Base-by-base conservation (phyloP, 2,888 invertebrate species). In the Portevinia maculata region DNA sequence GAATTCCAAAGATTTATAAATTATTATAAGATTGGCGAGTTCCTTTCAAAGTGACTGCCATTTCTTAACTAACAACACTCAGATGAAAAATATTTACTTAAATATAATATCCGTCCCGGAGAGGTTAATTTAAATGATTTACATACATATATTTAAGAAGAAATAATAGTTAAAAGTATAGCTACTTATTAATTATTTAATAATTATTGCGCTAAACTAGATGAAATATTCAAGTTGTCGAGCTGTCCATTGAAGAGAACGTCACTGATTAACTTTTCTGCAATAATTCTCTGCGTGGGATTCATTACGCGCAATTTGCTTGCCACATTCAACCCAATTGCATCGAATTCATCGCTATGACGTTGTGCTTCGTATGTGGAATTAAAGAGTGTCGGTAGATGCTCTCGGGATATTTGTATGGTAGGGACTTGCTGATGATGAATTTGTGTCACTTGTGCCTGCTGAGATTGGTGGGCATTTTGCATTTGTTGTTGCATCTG, bases 261-360 rank as follows among this genome's bases (percentile, higher is more conserved):
- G 84, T 90, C 90, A 73, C 90, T 90, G 59, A 90, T 90, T 9
- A 90, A 85, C 57, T 90, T 90, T 62, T 90, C 90, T 3, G 90
- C 90, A 11, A 90, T 89, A 4, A 90, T 90, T 19, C 90, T 87
- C 65, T 90, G 90, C 2, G 89, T 90, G 52, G 87, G 88, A 65
- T 90, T 90, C 85, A 90, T 89, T 1, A 87, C 86, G 0, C 90
- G 87, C 48, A 90, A 57, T 70, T 90, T 90, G 15, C 90, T 89
- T 9, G 90, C 90, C 55, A 90, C 90, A 84, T 90, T 90, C 1
- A 89, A 87, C 0, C 90, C 90, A 30, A 90, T 88, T 0, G 90
- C 90, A 85, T 90, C 90, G 48, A 89, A 90, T 75, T 90, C 90
- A 53, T 90, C 90, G 13, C 88, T 89, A 7, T 87, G 87, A 0